Conservation (phyloP, 2,113 vertebrate species). For the Donacobius atricapilla region DNA sequence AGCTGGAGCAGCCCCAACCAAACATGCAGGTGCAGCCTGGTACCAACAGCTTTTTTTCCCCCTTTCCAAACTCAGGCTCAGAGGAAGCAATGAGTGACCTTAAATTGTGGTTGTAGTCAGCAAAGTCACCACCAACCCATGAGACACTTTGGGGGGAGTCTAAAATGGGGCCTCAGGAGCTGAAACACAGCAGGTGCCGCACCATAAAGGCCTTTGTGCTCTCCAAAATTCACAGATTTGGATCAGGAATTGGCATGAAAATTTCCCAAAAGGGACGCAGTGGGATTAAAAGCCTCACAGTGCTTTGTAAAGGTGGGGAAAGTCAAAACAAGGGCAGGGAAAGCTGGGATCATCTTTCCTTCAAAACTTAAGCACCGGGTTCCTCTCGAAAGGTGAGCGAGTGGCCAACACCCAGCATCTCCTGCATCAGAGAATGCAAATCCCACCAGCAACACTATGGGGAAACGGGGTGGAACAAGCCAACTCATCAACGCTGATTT, state of each 20-base stretch:
- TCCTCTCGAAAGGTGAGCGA: not conserved
- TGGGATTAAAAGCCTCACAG: not conserved
- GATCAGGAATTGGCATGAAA: not conserved
- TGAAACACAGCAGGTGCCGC: rapidly evolving
- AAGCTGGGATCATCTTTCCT: not conserved
- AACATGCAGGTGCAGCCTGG: not conserved
- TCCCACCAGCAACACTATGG: not conserved
- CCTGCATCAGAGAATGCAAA: not conserved
- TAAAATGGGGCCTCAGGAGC: not conserved
- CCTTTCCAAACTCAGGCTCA: not conserved
- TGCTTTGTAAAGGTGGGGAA: rapidly evolving
- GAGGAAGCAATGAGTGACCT: not conserved
- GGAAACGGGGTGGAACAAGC: rapidly evolving
- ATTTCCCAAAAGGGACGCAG: not conserved
- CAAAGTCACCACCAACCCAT: not conserved
- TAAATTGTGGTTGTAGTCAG: conserved; percentile 39
- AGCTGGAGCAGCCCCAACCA: too few species aligned
- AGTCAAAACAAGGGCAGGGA: too few species aligned
- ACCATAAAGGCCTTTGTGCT: not conserved
- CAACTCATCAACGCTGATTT: rapidly evolving
- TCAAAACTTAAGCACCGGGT: not conserved
- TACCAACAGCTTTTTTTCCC: not conserved
- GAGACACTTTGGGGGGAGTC: not conserved
- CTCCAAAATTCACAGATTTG: not conserved
- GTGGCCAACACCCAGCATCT: not conserved